Evolutionary conservation across 2,113 vertebrate genomes (phyloP), one percentile per base, ranked within the genome.

Genomic region (Aegypius monachus): DNA sequence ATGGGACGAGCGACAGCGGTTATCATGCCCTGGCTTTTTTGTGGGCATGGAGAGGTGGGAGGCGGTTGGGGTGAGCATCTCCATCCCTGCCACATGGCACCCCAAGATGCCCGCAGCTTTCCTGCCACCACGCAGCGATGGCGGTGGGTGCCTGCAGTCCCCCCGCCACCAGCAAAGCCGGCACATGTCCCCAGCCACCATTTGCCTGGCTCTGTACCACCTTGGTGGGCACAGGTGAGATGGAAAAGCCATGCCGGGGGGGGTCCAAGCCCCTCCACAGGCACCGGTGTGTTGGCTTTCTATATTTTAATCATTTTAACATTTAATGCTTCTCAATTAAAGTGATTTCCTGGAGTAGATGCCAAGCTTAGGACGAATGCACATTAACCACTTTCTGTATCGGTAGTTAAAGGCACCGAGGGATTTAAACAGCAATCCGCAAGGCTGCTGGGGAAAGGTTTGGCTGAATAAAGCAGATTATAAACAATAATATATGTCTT

Each of bases 401-500:
- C 91, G 59, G 98, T 98, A 98, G 98, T 98, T 99, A 99, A 98
- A 98, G 99, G 98, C 98, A 98, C 98, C 83, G 75, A 97, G 98
- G 99, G 98, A 99, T 99, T 99, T 99, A 98, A 98, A 97, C 98
- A 97, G 98, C 98, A 98, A 98, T 98, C 98, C 92, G 73, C 97
- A 95, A 88, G 97, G 97, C 98, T 98, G 98, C 96, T 96, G 96
- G 97, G 97, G 98, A 97, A 97, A 98, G 98, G 98, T 98, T 98
- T 98, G 98, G 98, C 89, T 94, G 97, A 98, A 98, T 98, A 99
- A 99, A 99, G 98, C 98, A 98, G 99, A 99, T 99, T 99, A 99
- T 98, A 98, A 98, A 98, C 98, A 98, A 98, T 98, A 98, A 98
- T 98, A 98, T 98, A 98, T 98, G 98, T 97, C 98, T 97, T 97